Evolutionary conservation across 2,888 invertebrate genomes (phyloP), one percentile per base, ranked within the genome.

Genomic region (Panzeria rudis): DNA sequence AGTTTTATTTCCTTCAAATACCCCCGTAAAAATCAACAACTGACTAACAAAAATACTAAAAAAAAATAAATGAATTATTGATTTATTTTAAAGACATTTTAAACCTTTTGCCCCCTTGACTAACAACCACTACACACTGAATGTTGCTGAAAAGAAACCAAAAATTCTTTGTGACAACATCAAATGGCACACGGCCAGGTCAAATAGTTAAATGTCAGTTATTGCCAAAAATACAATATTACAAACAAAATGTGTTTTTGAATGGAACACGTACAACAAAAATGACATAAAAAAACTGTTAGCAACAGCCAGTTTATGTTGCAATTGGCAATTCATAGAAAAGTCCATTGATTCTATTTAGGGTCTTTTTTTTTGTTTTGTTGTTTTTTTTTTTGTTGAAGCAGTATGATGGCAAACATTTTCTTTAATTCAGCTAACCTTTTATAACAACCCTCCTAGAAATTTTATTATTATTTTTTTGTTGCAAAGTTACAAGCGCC

Each of bases 171-270:
- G 69, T 71, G 54, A 61, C 69, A 76, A 62, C 82, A 56, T 50
- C 56, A 38, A 32, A 82, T 85, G 85, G 85, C 85, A 85, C 38
- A 66, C 29, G 69, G 82, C 82, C 85, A 83, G 85, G 82, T 85
- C 85, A 85, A 85, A 52, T 76, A 82, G 82, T 82, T 78, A 71
- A 82, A 82, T 64, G 71, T 38, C 56, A 44, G 32, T 64, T 69
- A 82, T 52, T 85, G 85, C 85, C 82, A 85, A 85, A 78, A 69
- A 69, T 23, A 52, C 9, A 61, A 69, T 11, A 47, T 13, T 32
- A 59, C 17, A n/a, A 75, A 52, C 35, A 47, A 66, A 80, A 80
- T 73, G 71, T 64, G 72, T 72, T 64, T 73, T 80, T 56, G 11
- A 80, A 32, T 64, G 47, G 23, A 80, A 56, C 29, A 56, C 47